Evolutionary conservation across 2,797 vertebrate species (phyloP), one percentile per base, ranked within the genome.

Genomic region (Varecia variegata): DNA sequence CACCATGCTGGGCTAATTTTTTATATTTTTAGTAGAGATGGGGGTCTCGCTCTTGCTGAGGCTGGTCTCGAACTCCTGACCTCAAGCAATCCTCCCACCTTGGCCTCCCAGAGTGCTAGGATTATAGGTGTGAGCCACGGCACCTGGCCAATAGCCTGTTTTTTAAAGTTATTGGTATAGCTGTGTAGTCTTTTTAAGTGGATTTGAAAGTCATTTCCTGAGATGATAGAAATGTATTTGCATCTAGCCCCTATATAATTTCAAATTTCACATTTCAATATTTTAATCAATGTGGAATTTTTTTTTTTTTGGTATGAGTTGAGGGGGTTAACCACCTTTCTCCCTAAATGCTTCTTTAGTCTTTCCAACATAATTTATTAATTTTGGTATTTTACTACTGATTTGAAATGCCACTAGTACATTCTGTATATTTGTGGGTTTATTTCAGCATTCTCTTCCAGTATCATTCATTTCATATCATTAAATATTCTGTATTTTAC

Each of bases 401-500:
- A 60, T 60, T 60, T 70, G 52, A 92, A 84, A 73, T 40, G 11
- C 6, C 52, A 1, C 38, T 56, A 45, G 15, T 70, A 25, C 7
- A 30, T 90, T 85, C 23, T 86, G 3, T 71, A 60, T 40, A 27
- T 85, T 21, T 32, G 3, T 83, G 62, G 82, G 4, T 50, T 84
- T 77, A 50, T 88, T 83, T 83, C 47, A 62, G 5, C 15, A 79
- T 84, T 88, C 21, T 77, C 13, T 80, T 5, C 89, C 17, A 30
- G 17, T 95, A 38, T 9, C 62, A 70, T 83, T 89, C 43, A 45
- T 60, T 79, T 25, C 11, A 13, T 79, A 15, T 70, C 25, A 38
- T 92, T 82, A 95, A 50, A 52, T 62, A 4, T 67, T 92, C 45
- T 88, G 2, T 83, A 35, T 88, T 89, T 93, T 84, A 77, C 71